Evolutionary conservation across 2,888 invertebrate species (phyloP).

Genomic region (Andrena bucephala): DNA sequence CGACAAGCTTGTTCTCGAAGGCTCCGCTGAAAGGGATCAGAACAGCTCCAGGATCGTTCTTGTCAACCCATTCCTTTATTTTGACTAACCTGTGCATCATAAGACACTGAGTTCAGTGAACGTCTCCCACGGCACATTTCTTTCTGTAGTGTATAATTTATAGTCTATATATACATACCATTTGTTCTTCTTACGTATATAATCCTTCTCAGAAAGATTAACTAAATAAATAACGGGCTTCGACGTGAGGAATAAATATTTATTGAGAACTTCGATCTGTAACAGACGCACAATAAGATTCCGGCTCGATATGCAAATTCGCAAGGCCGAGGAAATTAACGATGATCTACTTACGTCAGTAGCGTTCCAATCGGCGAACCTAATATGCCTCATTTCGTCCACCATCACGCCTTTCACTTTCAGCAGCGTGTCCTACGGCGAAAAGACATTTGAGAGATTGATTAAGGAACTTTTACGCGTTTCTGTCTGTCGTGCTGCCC

Average conservation of each 20-base stretch:
- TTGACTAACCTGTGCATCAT: slow-evolving; percentile 92
- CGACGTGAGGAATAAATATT: slow-evolving; percentile 97
- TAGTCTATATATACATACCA: slow-evolving; percentile 88
- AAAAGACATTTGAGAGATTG: slow-evolving; percentile 25
- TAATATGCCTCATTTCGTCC: slow-evolving; percentile 96
- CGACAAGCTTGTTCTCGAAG: slow-evolving; percentile 94
- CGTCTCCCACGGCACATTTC: too few relatives aligned
- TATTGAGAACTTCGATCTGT: slow-evolving; percentile 98
- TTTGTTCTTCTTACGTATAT: slow-evolving; percentile 99
- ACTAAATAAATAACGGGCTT: slow-evolving; percentile 99
- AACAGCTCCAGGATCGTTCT: slow-evolving; percentile 96
- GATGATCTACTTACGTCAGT: slow-evolving; percentile 91
- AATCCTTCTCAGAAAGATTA: slow-evolving; percentile 99
- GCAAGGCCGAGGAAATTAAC: neutral
- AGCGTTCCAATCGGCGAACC: slow-evolving; percentile 96
- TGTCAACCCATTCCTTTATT: slow-evolving; percentile 99
- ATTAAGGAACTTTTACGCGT: neutral
- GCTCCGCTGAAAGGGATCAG: slow-evolving; percentile 98
- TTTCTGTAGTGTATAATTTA: too few relatives aligned
- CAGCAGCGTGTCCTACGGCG: slow-evolving; percentile 92
- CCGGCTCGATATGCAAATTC: neutral
- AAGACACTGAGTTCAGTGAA: neutral
- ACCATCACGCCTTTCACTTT: slow-evolving; percentile 94
- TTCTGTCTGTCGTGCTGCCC: neutral
- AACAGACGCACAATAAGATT: slow-evolving; percentile 76